Conservation (phyloP, 1,140 invertebrate species). For the Idris sp. region DNA sequence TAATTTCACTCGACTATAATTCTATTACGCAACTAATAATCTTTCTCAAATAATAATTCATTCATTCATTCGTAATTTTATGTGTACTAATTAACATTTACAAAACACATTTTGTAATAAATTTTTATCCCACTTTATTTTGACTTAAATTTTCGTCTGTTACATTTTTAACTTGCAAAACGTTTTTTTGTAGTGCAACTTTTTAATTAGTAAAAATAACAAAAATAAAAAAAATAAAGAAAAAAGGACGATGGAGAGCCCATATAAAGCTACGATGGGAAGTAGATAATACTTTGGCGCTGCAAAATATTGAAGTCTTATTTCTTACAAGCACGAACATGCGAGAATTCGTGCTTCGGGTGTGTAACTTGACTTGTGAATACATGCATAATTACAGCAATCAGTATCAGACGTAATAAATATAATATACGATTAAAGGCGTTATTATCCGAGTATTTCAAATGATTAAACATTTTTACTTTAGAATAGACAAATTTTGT, state of each 20-base stretch:
- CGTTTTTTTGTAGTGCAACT: slow-evolving; percentile 26
- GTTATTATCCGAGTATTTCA: slow-evolving; percentile 25
- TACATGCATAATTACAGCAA: slow-evolving; percentile 58
- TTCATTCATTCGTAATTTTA: too few relatives aligned
- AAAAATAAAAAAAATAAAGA: too few relatives aligned
- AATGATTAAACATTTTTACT: too few relatives aligned
- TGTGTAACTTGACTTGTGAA: slow-evolving; percentile 61
- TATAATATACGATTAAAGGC: slow-evolving; percentile 54
- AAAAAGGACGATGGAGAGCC: slow-evolving; percentile 14
- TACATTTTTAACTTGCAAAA: too few relatives aligned
- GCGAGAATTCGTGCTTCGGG: slow-evolving; percentile 57
- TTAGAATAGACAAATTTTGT: too few relatives aligned
- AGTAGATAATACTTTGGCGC: slow-evolving; percentile 54
- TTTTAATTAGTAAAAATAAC: slow-evolving; percentile 52
- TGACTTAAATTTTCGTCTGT: slow-evolving; percentile 26
- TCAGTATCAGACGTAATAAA: slow-evolving; percentile 56
- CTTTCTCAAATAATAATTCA: slow-evolving; percentile 8
- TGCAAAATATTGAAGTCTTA: slow-evolving; percentile 60
- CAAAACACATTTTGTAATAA: too few relatives aligned
- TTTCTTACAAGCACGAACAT: slow-evolving; percentile 60
- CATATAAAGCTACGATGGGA: slow-evolving; percentile 44
- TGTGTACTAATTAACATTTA: too few relatives aligned
- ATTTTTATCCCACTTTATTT: too few relatives aligned
- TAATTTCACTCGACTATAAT: slow-evolving; percentile 57
- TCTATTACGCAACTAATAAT: slow-evolving; percentile 30